Base-by-base conservation (phyloP, 2,797 vertebrate genomes). In the Danio aesculapii region DNA sequence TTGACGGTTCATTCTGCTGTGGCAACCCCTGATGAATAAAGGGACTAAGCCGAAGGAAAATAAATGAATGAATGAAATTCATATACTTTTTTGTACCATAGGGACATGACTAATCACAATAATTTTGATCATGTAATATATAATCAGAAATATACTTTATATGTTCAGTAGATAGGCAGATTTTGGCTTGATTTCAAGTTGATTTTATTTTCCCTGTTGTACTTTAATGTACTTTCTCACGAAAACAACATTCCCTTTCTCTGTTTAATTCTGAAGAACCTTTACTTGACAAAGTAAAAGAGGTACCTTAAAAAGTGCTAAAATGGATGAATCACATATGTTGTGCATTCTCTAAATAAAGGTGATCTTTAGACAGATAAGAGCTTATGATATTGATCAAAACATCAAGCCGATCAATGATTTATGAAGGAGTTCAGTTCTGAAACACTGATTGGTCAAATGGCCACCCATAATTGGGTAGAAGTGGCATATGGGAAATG, bases 401-500 rank as follows among this genome's bases (percentile, higher is more conserved):
- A 49, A 67, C 13, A 30, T 21, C n/a, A 66, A 66, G 39, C 39
- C 53, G 41, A 49, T 44, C 0, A 49, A 10, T 59, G 19, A 49
- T 17, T 78, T 58, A 69, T 68, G 13, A 69, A 50, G 16, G 64
- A 43, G 21, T 41, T 58, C 30, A 58, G 14, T 59, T 57, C 44
- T 58, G 13, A 70, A 53, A 12, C 49, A 53, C 11, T 63, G 58
- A 72, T 46, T 59, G 58, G 68, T 63, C 47, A 17, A 16, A 79
- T 72, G 41, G 13, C 46, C 57, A 63, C 6, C 8, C 7, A 8
- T 79, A 63, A 72, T 53, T 61, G 67, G 67, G 57, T 57, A 62
- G 52, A 12, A 55, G 41, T 14, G 68, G 69, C 77, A 79, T 79
- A 39, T 79, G 77, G 77, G 68, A 61, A 72, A 49, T 64, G 69